Percentiles rank a stretch among this genome's conserved stretches.
These are phyloP conservation scores for Heliconius erato DNA, from an alignment of 2,888 invertebrate genomes.

Conservation along the genomic window DNA sequence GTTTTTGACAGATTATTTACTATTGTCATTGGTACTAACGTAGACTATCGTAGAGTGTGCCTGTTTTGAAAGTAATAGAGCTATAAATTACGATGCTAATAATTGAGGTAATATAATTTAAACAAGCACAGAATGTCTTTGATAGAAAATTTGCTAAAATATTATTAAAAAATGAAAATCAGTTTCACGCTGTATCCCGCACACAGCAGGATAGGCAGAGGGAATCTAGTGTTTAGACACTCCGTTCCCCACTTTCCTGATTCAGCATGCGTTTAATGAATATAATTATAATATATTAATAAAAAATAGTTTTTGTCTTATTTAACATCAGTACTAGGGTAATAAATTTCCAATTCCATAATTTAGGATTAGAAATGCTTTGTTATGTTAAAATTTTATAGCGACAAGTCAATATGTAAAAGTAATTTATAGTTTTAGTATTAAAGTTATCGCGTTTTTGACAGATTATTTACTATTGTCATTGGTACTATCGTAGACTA, in stretches of 20 bases:
- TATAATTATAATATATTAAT: not conserved
- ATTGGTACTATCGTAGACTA: not conserved
- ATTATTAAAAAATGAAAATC: no score
- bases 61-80: not conserved
- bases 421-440: not conserved
- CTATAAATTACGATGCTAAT: not conserved
- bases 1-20: not conserved
- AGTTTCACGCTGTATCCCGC: no score
- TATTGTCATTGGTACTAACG: not conserved
- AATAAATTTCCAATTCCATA: not conserved
- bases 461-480: not conserved
- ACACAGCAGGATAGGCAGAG: no score
- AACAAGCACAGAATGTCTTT: no score
- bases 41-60: not conserved
- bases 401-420: not conserved
- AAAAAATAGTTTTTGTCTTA: not conserved
- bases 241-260: no score
- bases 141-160: no score
- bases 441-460: not conserved
- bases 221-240: no score
- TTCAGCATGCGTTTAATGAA: no score
- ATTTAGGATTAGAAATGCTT: not conserved
- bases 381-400: conserved; percentile 6
- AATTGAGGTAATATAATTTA: not conserved
- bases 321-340: not conserved